Evolutionary conservation across 2,113 vertebrate species (phyloP).

Genomic region (Malurus elegans): DNA sequence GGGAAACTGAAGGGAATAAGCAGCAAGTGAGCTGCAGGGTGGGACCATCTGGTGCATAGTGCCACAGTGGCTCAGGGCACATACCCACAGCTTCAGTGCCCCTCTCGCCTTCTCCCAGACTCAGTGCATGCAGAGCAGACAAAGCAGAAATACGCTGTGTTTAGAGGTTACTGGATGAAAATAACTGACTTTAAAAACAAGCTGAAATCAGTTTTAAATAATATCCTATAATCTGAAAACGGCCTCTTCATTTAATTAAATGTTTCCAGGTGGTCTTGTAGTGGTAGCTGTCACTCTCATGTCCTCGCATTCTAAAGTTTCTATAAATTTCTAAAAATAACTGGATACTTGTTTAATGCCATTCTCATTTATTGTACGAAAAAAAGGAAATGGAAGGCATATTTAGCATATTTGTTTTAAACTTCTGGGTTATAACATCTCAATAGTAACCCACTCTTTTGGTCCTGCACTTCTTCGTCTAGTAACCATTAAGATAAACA

Average conservation of each 20-base stretch:
- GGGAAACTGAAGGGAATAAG: not conserved
- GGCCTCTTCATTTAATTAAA: not conserved
- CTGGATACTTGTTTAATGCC: not conserved
- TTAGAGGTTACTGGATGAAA: not conserved
- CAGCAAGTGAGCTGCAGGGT: not conserved
- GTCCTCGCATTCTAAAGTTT: not conserved
- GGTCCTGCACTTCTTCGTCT: not conserved
- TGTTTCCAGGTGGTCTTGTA: not conserved
- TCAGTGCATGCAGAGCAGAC: not conserved
- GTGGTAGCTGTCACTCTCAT: not conserved
- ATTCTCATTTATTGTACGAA: not conserved
- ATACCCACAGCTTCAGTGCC: not conserved
- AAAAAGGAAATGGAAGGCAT: not conserved
- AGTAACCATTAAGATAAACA: not conserved
- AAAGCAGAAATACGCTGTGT: fast-evolving
- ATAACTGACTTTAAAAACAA: not conserved
- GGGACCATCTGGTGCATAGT: not conserved
- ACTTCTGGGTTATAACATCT: not conserved
- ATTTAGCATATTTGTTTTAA: not conserved
- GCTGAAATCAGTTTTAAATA: not conserved
- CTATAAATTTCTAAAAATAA: constrained; percentile 11
- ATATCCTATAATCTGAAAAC: not conserved
- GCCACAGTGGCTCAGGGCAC: not conserved
- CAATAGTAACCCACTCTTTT: not conserved
- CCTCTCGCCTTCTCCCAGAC: not conserved